Evolutionary conservation across 2,113 vertebrate genomes (phyloP).

Genomic region (Mormoops blainvillei): DNA sequence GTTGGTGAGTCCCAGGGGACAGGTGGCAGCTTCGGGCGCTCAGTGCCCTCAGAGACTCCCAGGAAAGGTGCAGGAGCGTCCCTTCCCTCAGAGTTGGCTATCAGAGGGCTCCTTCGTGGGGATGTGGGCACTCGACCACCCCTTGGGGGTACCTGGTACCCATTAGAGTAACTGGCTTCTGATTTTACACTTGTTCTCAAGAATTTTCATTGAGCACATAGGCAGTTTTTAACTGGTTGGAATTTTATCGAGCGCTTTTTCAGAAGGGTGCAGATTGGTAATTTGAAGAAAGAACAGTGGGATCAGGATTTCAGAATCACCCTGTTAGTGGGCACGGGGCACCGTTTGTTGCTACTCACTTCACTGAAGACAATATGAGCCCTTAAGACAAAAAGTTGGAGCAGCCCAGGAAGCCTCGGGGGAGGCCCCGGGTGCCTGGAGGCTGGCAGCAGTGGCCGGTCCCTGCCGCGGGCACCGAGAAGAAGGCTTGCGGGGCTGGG

Average conservation of each 20-base stretch:
- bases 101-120: neutral
- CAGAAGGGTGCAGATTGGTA: too few species aligned
- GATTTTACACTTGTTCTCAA: neutral
- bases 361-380: neutral
- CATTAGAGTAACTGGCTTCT: neutral
- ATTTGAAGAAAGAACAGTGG: neutral
- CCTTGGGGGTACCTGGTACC: neutral
- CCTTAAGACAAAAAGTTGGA: neutral
- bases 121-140: neutral
- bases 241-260: neutral
- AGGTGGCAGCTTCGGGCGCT: neutral
- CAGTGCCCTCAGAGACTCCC: neutral
- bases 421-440: accelerated
- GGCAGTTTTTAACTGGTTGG: neutral
- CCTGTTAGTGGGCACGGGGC: too few species aligned
- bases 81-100: too few species aligned
- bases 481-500: neutral
- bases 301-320: neutral
- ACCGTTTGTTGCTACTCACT: neutral
- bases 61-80: neutral
- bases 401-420: neutral
- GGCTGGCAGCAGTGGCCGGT: neutral
- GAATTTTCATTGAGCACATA: neutral
- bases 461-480: too few species aligned
- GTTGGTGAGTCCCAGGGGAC: neutral